Evolutionary conservation across 2,888 invertebrate species (phyloP), one percentile per base, ranked within the genome.

Genomic region (Yponomeuta cagnagella): DNA sequence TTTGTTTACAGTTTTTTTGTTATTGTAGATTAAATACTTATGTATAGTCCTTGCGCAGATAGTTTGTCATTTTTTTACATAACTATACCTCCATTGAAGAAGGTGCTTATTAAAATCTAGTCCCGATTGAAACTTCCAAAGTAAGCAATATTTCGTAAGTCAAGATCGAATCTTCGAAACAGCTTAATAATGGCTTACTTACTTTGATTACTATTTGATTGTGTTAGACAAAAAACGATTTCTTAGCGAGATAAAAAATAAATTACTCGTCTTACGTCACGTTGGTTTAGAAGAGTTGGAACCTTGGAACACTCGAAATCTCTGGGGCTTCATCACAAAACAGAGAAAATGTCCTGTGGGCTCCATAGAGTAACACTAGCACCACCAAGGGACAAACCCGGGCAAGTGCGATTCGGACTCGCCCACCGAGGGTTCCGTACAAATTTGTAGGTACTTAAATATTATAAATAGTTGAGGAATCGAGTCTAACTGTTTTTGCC

Each of bases 81-180:
- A 65, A 31, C 31, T 8, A 33, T 33, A 37, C 43, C 43, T 43
- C 37, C 37, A 37, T 0, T 23, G 23, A 23, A 23, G 0, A 64
- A 64, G 31, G 23, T 33, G 65, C 10, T 65, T 31, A 3, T 33
- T 65, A 65, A 23, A 2, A 68, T 48, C 68, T 68, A 23, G n/a
- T 48, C 68, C 48, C 70, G 48, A 65, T 64, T 43, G 1, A 43
- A 33, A 43, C 43, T 43, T 43, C 6, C 43, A 43, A 43, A 43
- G 43, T 8, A 43, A 8, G 64, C 64, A 65, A 70, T 48, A 64
- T 70, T 70, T 70, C 70, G 64, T 64, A 70, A 70, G 63, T 69
- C 63, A 64, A 33, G 68, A 68, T 68, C 8, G 43, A 23, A 68
- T 67, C 43, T 37, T 15, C 43, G 31, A 8, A 66, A n/a, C 43